Evolutionary conservation across 2,888 invertebrate species (phyloP).

Genomic region (Sinopyrophorus schimmeli): DNA sequence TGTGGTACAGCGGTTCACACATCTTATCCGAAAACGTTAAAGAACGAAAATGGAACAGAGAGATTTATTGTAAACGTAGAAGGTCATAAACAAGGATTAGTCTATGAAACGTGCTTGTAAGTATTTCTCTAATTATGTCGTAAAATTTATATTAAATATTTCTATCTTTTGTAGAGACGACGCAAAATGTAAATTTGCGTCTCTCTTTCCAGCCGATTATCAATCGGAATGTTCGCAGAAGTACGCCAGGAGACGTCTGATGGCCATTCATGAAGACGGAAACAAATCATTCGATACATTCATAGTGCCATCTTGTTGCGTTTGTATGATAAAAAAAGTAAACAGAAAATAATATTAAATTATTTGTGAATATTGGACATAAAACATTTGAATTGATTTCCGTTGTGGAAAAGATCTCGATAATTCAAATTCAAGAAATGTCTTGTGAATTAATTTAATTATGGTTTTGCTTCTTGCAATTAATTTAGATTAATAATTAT

Average conservation of each 20-base stretch:
- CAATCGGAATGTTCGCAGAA: slow-evolving; percentile 14
- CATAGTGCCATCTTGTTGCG: slow-evolving; percentile 19
- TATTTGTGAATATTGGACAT: too few relatives aligned
- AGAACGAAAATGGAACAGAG: slow-evolving; percentile 23
- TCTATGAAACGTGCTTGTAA: slow-evolving; percentile 35
- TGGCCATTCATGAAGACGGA: slow-evolving; percentile 6
- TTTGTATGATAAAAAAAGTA: slow-evolving; percentile 12
- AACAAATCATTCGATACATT: slow-evolving; percentile 9
- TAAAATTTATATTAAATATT: neutral
- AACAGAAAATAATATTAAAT: neutral
- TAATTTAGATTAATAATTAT: too few relatives aligned
- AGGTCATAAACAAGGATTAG: slow-evolving; percentile 28
- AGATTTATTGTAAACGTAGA: slow-evolving; percentile 34
- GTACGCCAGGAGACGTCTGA: slow-evolving; percentile 4
- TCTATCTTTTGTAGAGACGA: too few relatives aligned
- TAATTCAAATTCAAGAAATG: too few relatives aligned
- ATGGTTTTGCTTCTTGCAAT: too few relatives aligned
- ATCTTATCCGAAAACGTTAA: slow-evolving; percentile 27
- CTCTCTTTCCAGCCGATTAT: slow-evolving; percentile 1
- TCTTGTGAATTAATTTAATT: too few relatives aligned
- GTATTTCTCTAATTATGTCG: slow-evolving; percentile 9
- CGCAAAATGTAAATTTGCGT: slow-evolving; percentile 3
- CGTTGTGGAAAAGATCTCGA: too few relatives aligned
- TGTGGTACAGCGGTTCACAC: slow-evolving; percentile 26
- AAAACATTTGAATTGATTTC: too few relatives aligned